Conservation (phyloP, 2,113 vertebrate species). For the Oxyruncus cristatus region DNA sequence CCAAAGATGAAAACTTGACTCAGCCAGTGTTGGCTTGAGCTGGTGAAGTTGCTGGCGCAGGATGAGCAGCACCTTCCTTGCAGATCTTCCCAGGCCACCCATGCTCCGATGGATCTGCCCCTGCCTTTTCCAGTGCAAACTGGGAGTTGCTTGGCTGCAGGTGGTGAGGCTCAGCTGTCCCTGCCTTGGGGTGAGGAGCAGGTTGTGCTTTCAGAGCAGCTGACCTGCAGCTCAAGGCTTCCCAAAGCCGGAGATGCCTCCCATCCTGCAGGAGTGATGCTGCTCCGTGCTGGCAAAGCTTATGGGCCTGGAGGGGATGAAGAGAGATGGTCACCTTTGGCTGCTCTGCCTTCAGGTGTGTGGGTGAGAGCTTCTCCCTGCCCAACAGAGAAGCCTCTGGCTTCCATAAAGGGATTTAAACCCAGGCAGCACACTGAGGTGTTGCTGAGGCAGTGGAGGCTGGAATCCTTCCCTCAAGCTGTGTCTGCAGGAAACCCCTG, state of each 20-base stretch:
- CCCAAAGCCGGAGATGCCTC: neutral
- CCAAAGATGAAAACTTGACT: neutral
- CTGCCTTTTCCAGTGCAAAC: neutral
- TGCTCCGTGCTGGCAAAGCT: rapidly evolving
- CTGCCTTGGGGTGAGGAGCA: neutral
- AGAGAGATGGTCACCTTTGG: neutral
- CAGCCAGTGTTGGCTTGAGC: neutral
- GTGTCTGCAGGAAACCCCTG: neutral
- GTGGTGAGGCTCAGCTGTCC: neutral
- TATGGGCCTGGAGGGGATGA: neutral
- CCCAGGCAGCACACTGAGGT: neutral
- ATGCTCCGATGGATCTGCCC: rapidly evolving
- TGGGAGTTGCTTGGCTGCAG: neutral
- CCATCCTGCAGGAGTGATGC: rapidly evolving
- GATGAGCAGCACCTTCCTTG: neutral
- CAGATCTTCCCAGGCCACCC: neutral
- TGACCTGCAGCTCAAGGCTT: neutral
- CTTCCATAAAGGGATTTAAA: neutral
- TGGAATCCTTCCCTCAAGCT: neutral
- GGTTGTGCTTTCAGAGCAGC: neutral
- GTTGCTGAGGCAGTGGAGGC: neutral
- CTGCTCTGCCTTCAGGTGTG: neutral
- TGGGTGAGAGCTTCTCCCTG: neutral
- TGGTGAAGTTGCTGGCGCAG: neutral
- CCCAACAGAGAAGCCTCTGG: neutral